These are phyloP conservation scores for Paracyclopina nana DNA, from an alignment of 1,140 invertebrate genomes.

Conservation along the genomic window DNA sequence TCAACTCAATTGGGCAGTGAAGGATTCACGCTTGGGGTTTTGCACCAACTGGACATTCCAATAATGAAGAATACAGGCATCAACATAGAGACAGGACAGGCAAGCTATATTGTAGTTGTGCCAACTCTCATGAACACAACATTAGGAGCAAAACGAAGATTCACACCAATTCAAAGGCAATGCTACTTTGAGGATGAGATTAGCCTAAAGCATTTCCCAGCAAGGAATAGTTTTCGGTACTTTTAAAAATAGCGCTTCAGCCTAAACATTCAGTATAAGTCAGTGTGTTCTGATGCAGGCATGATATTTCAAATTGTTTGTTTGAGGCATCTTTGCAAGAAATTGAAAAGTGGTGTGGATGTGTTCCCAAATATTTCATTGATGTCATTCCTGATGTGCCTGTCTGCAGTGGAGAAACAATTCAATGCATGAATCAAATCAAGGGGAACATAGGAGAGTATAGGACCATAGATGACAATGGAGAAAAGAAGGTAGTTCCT, in stretches of 20 bases:
- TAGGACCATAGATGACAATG: not conserved
- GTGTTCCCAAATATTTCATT: not conserved
- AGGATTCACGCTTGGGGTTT: not conserved
- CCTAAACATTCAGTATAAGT: no score
- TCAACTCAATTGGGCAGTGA: not conserved
- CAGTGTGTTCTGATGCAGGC: no score
- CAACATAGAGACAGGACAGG: not conserved
- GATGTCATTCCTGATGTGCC: not conserved
- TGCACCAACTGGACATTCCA: not conserved
- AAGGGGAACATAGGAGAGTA: not conserved
- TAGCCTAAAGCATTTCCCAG: not conserved
- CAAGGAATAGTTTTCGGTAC: not conserved
- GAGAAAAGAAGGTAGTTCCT: no score
- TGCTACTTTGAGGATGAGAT: constrained; percentile 1
- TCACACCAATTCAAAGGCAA: not conserved
- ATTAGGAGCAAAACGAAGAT: not conserved
- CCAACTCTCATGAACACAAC: not conserved
- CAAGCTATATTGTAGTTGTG: not conserved
- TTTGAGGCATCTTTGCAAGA: not conserved
- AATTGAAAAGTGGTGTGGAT: not conserved
- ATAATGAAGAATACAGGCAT: constrained; percentile 1
- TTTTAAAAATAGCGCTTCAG: no score
- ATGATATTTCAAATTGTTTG: not conserved
- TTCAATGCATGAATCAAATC: not conserved
- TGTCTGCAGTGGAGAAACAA: not conserved